Conservation (phyloP, 2,888 invertebrate species). For the Drosophila vallismaia region DNA sequence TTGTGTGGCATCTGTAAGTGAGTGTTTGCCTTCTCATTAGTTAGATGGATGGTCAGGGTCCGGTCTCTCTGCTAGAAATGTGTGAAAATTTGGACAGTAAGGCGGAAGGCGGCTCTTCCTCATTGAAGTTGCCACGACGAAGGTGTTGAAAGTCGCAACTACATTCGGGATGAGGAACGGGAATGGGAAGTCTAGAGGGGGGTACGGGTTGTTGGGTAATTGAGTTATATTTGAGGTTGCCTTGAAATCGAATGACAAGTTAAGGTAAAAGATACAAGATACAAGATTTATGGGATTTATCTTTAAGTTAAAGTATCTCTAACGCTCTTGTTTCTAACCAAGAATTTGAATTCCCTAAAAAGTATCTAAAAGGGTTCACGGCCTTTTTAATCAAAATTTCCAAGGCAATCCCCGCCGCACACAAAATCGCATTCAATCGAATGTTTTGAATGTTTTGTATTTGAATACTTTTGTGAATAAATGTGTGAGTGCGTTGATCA, state of each 20-base stretch:
- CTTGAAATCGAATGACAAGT: constrained; percentile 1
- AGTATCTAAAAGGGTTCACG: constrained; percentile 34
- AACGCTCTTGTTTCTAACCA: neutral
- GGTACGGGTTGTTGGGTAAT: constrained; percentile 28
- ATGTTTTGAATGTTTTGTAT: neutral
- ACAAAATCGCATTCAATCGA: constrained; percentile 5
- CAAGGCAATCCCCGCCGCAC: constrained; percentile 28
- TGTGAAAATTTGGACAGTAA: constrained; percentile 75
- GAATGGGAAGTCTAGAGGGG: neutral
- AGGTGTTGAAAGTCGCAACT: constrained; percentile 44
- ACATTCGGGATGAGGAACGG: neutral
- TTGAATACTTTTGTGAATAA: neutral
- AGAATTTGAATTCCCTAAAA: constrained; percentile 8
- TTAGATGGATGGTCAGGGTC: constrained; percentile 28
- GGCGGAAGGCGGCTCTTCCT: constrained; percentile 36
- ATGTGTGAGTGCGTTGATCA: constrained; percentile 16
- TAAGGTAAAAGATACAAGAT: too few species aligned
- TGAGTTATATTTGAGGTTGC: constrained; percentile 16
- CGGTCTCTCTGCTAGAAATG: constrained; percentile 48
- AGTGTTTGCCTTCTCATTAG: constrained; percentile 64
- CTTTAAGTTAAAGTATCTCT: neutral
- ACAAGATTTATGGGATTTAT: too few species aligned
- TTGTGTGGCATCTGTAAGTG: constrained; percentile 18
- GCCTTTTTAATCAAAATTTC: constrained; percentile 24
- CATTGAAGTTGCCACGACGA: constrained; percentile 55